Evolutionary conservation across 2,113 vertebrate species (phyloP).

Genomic region (Protobothrops mucrosquamatus): DNA sequence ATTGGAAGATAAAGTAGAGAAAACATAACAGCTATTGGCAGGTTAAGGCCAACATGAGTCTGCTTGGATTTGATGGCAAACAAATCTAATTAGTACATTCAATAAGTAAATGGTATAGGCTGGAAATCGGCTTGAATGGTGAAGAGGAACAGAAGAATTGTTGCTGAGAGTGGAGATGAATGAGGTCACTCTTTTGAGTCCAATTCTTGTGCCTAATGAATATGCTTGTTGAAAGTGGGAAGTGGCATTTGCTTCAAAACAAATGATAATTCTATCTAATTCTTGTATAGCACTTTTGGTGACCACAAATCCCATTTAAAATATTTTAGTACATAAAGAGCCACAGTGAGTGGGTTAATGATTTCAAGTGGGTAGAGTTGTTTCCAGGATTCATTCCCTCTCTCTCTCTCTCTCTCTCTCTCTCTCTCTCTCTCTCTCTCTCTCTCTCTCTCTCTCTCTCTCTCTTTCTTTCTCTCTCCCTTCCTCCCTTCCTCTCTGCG

Average conservation of each 20-base stretch:
- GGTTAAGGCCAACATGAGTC: background rate
- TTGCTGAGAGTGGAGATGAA: background rate
- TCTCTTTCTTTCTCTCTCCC: background rate
- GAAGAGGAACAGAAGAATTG: slow-evolving; percentile 17
- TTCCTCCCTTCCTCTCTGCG: too few relatives aligned
- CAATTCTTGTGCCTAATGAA: background rate
- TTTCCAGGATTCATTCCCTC: background rate
- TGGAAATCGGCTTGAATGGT: background rate
- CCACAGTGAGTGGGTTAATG: background rate
- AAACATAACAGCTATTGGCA: background rate
- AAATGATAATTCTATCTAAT: background rate
- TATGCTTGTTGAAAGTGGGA: background rate
- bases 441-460: too few relatives aligned
- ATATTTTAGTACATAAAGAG: background rate
- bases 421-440: too few relatives aligned
- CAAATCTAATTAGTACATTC: background rate
- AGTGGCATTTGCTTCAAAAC: background rate
- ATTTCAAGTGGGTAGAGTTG: background rate
- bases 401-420: background rate
- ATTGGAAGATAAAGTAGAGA: slow-evolving; percentile 14
- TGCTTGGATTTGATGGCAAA: background rate
- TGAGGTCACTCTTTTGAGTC: background rate
- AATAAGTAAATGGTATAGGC: background rate
- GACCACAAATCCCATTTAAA: background rate
- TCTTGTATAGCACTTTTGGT: background rate